These are phyloP conservation scores for Mesocentrotus franciscanus DNA, from an alignment of 53 echinoderm and acorn worm genomes.

Conservation along the genomic window DNA sequence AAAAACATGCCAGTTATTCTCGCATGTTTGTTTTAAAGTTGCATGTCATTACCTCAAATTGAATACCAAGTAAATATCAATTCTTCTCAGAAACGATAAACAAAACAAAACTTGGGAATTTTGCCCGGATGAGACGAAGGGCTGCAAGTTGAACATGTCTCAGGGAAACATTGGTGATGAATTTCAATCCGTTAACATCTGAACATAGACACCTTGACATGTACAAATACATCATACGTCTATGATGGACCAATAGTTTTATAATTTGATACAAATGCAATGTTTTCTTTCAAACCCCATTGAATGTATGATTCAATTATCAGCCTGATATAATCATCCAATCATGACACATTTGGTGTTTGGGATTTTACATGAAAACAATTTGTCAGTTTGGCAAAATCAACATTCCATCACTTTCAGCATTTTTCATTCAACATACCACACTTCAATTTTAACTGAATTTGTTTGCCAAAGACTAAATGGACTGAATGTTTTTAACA, in stretches of 20 bases:
- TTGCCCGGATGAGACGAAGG: not conserved
- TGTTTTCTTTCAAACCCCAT: not conserved
- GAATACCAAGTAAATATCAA: not conserved
- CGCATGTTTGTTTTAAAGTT: not conserved
- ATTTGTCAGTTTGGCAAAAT: not conserved
- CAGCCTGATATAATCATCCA: not conserved
- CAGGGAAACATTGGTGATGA: not conserved
- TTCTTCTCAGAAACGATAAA: not conserved
- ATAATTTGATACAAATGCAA: not conserved
- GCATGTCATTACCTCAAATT: not conserved
- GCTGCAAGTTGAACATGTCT: not conserved
- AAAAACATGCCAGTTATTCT: too few relatives aligned
- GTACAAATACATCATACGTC: not conserved
- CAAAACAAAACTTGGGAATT: too few relatives aligned
- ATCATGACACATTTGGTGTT: not conserved
- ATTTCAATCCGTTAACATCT: not conserved
- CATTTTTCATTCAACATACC: not conserved
- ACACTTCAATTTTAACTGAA: not conserved
- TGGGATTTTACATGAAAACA: not conserved
- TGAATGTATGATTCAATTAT: not conserved
- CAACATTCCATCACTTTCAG: not conserved
- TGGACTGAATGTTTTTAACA: not conserved
- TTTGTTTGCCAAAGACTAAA: not conserved
- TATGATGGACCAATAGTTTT: not conserved
- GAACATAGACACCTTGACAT: not conserved